Evolutionary conservation across 2,888 invertebrate genomes (phyloP), one percentile per base, ranked within the genome.

Genomic region (Andricus curvator): DNA sequence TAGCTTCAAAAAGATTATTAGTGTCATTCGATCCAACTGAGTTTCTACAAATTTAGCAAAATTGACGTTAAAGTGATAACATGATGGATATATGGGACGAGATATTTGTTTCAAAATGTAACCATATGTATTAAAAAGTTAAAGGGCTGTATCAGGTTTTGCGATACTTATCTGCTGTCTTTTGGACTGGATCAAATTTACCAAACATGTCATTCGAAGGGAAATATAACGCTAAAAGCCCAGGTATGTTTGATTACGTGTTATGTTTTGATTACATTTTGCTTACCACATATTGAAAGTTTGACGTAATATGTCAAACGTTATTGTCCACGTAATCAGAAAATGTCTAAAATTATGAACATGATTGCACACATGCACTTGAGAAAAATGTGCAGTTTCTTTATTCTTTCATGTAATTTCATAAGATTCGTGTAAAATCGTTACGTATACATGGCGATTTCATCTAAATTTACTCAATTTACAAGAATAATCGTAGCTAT

Each of bases 161-260:
- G 4, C 11, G n/a, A 33, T 51, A 74, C 4, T n/a, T 56, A n/a
- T n/a, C 29, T 51, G 33, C 20, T 56, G 29, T 56, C 8, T 33
- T 56, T 56, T 33, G n/a, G 29, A 29, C 51, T 56, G 20, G 1
- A 29, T 29, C 17, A 74, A 74, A 33, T 74, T 56, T 33, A 56
- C 5, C n/a, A 79, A 88, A 87, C 82, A 94, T 94, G 94, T 91
- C 93, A 81, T 91, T 94, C 89, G 94, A 94, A 90, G 93, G 92
- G 44, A 94, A 94, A 89, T 95, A 95, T 89, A 95, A 95, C 88
- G 93, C 94, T 67, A 95, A 94, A 90, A 95, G 95, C 88, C 95
- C 95, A 87, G 95, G 95, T 95, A 91, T 91, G 88, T 87, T 41
- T 22, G 56, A 33, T 79, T 66, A 77, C 25, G 22, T 68, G 56